Percentiles rank a stretch among this genome's conserved stretches.
These are phyloP conservation scores for Ailurus styani DNA, from an alignment of 2,113 vertebrate species.

Conservation along the genomic window DNA sequence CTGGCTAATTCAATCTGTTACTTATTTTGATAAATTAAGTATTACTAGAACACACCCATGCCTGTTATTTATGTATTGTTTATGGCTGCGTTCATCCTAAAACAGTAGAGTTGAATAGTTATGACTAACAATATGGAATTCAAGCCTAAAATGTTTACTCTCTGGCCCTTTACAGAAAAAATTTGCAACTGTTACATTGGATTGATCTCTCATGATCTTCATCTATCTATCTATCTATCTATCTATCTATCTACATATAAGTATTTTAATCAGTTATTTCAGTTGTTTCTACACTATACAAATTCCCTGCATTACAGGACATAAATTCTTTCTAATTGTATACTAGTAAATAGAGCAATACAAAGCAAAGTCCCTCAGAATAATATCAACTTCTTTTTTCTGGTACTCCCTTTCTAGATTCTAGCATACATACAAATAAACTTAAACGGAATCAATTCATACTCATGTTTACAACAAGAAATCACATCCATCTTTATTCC, in stretches of 20 bases:
- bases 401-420: neutral
- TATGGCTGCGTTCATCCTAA: neutral
- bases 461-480: neutral
- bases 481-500: neutral
- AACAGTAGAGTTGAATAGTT: neutral
- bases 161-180: neutral
- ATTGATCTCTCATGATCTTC: neutral
- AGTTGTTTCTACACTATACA: neutral
- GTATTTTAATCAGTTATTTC: neutral
- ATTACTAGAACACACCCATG: neutral
- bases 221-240: neutral
- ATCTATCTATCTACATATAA: neutral
- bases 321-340: neutral
- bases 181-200: neutral
- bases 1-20: neutral
- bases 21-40: neutral
- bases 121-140: neutral
- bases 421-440: neutral
- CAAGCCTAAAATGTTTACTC: neutral
- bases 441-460: neutral
- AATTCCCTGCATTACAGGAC: neutral
- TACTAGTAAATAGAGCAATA: neutral
- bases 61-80: neutral
- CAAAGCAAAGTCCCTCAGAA: neutral
- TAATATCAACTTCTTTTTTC: neutral